phyloP scores from a whole-genome alignment of 2,888 invertebrate species.

The Cerastoderma edule region DNA sequence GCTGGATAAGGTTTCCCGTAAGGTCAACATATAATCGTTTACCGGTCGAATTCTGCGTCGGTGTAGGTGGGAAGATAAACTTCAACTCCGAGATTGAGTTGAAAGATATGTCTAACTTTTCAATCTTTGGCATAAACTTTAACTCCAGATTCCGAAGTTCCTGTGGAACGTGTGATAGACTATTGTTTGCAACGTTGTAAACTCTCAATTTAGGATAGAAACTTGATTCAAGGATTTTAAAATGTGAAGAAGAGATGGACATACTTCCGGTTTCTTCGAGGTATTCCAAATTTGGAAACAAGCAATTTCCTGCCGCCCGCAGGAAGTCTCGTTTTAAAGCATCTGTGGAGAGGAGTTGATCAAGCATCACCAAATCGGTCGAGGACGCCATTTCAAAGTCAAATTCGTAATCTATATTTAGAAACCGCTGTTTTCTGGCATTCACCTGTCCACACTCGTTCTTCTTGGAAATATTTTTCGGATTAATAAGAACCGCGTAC shows the following conservation, averaged over 20 bases:
- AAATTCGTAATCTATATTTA: constrained; percentile 45
- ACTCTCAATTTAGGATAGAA: constrained; percentile 41
- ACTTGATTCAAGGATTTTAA: constrained; percentile 46
- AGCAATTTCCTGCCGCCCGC: constrained; percentile 21
- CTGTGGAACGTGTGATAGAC: constrained; percentile 30
- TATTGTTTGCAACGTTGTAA: constrained; percentile 51
- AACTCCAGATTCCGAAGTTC: constrained; percentile 41
- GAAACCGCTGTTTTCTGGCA: constrained; percentile 15
- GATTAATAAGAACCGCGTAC: constrained; percentile 8
- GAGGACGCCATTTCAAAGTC: constrained; percentile 1
- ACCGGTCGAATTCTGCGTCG: background rate
- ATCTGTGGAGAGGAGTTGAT: constrained; percentile 29
- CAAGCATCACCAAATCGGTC: constrained; percentile 34
- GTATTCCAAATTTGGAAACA: constrained; percentile 46
- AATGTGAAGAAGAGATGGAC: constrained; percentile 43
- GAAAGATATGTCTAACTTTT: constrained; percentile 43
- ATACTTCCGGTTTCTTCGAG: constrained; percentile 50
- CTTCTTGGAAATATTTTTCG: constrained; percentile 25
- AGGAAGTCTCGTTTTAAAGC: constrained; percentile 28
- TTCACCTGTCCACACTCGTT: constrained; percentile 44
- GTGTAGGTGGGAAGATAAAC: constrained; percentile 20
- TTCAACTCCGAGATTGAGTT: constrained; percentile 36
- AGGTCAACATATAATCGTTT: constrained; percentile 33
- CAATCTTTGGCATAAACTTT: constrained; percentile 43
- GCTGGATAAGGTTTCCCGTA: constrained; percentile 25